Conservation (phyloP, 2,888 invertebrate species). For the Philhelius pedissequus region DNA sequence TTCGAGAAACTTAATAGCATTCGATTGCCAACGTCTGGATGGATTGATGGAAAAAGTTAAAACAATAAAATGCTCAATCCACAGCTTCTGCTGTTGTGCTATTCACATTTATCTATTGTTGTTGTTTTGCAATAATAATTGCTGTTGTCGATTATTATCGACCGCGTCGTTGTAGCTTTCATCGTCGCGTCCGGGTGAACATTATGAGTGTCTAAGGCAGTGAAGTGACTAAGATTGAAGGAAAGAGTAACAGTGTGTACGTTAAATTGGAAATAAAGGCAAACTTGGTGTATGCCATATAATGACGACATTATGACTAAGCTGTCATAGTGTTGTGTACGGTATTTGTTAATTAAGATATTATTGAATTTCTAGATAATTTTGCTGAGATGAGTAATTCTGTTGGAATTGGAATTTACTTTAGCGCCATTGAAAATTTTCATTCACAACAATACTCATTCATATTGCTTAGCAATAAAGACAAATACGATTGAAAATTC, state of each 20-base stretch:
- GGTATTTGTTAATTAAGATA: neutral
- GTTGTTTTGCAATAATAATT: neutral
- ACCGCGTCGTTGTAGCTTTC: too few relatives aligned
- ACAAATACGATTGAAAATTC: neutral
- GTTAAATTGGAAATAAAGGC: neutral
- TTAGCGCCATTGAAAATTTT: neutral
- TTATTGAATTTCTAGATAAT: neutral
- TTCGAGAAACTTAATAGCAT: slow-evolving; percentile 33
- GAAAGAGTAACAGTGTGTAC: neutral
- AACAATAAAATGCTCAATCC: neutral
- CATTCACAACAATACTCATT: neutral
- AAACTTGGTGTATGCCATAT: neutral
- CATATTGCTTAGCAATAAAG: neutral
- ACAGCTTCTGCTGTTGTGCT: slow-evolving; percentile 11
- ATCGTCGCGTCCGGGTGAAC: neutral
- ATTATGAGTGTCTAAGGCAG: neutral
- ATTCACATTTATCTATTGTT: neutral
- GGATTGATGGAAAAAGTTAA: neutral
- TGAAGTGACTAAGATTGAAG: neutral
- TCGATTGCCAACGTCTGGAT: neutral
- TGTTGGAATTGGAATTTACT: neutral
- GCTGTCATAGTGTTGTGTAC: neutral
- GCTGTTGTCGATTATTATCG: neutral
- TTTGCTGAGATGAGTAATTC: neutral
- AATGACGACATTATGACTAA: neutral